Evolutionary conservation across 2,113 vertebrate species (phyloP).

Genomic region (Sylvilagus bachmani): DNA sequence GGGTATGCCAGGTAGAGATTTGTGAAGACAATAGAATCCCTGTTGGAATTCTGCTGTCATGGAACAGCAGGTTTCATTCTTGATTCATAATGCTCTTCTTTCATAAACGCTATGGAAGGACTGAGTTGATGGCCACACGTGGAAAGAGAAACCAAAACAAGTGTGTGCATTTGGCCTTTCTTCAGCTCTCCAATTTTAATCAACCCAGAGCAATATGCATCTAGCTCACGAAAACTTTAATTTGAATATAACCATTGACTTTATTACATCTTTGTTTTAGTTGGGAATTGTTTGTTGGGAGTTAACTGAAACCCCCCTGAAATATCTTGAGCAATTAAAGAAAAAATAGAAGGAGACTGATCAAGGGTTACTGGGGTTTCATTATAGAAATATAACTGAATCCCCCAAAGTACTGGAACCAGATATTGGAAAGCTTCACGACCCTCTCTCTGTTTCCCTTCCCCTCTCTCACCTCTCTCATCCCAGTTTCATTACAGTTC

Average conservation of each 20-base stretch:
- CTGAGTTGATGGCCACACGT: neutral
- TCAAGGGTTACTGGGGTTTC: neutral
- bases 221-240: conserved; percentile 20
- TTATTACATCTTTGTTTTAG: conserved; percentile 34
- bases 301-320: conserved; percentile 1
- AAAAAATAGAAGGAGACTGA: neutral
- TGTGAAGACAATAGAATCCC: neutral
- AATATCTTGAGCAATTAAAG: neutral
- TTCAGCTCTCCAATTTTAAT: conserved; percentile 47
- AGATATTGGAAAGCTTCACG: neutral
- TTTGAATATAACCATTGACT: neutral
- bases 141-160: conserved; percentile 59
- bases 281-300: conserved; percentile 33
- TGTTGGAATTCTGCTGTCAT: neutral
- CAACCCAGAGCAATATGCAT: neutral
- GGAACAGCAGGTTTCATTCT: neutral
- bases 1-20: neutral
- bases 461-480: accelerated
- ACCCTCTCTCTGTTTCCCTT: neutral
- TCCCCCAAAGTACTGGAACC: neutral
- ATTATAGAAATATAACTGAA: neutral
- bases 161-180: neutral
- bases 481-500: neutral
- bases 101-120: conserved; percentile 23
- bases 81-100: conserved; percentile 27